These are phyloP conservation scores for Typhlichthys subterraneus DNA, from an alignment of 2,797 vertebrate genomes.

Conservation along the genomic window DNA sequence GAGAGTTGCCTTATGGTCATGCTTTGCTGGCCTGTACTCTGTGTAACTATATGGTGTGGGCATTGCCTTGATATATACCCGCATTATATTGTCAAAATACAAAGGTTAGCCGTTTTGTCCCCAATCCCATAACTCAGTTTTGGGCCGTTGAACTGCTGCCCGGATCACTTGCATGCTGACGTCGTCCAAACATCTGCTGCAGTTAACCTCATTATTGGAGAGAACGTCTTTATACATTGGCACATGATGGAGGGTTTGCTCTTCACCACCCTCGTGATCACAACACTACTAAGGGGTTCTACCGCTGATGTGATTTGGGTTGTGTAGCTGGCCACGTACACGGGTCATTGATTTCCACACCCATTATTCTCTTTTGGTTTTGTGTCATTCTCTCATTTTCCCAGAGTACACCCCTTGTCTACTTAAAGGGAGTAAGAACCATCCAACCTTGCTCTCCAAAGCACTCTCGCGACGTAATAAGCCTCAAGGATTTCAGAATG, in stretches of 20 bases:
- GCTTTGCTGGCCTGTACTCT: background rate
- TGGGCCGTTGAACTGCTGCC: constrained; percentile 18
- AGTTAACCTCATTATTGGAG: constrained; percentile 14
- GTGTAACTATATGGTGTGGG: background rate
- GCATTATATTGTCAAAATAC: constrained; percentile 4
- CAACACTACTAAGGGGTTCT: background rate
- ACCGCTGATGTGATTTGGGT: constrained; percentile 13
- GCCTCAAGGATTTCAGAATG: too few species aligned
- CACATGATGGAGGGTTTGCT: background rate
- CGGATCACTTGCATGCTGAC: background rate
- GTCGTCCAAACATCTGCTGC: constrained; percentile 16
- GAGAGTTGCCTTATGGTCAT: background rate
- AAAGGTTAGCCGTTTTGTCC: constrained; percentile 4
- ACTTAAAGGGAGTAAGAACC: constrained; percentile 19
- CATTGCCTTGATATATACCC: background rate
- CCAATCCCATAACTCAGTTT: constrained; percentile 11
- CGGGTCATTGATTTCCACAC: constrained; percentile 35
- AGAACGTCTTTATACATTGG: too few species aligned
- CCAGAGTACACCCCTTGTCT: background rate
- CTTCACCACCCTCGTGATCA: background rate
- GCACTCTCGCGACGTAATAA: background rate
- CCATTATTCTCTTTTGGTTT: constrained; percentile 23
- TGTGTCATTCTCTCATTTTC: constrained; percentile 26
- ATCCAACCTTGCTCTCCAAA: constrained; percentile 16
- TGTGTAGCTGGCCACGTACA: constrained; percentile 33